Evolutionary conservation across 1,140 invertebrate species (phyloP), one percentile per base, ranked within the genome.

Genomic region (Mizuhopecten yessoensis): DNA sequence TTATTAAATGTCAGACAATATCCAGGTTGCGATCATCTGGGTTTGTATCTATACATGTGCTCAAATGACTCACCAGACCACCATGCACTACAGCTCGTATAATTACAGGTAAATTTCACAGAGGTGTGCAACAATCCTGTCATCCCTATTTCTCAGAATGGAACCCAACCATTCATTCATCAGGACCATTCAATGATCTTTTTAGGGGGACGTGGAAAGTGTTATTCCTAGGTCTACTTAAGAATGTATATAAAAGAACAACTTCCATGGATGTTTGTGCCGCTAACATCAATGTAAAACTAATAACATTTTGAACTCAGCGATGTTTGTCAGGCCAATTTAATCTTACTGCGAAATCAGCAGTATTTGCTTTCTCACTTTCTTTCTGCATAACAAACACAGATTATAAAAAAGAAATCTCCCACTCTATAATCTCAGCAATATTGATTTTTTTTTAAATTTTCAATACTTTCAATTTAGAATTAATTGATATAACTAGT

Each of bases 1-100:
- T 75, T 75, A 75, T 75, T 75, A 75, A 75, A 75, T 75, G 57
- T 75, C n/a, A 75, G 57, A 29, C 57, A 75, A 75, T 75, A 29
- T 75, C 57, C 57, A 75, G 57, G n/a, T 29, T 75, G n/a, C 57
- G 29, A 75, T 75, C 57, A 75, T 23, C 1, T 13, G 57, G n/a
- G 57, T 17, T 75, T n/a, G 11, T 29, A 75, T 75, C 57, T 75
- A n/a, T 29, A 75, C 17, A 75, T 45, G 17, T 15, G 9, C 42
- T 45, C 42, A 75, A 29, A 75, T 75, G 57, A 75, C 57, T 75
- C 57, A 75, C 42, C 11, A 75, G 57, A n/a, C 57, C 57, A 75
- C 57, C 57, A n/a, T 75, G 57, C n/a, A 29, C 1, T 17, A n/a
- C 29, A 75, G n/a, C 57, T 75, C 29, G 29, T 75, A 75, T 75